Evolutionary conservation across 2,113 vertebrate species (phyloP).

Genomic region (Antennarius striatus): DNA sequence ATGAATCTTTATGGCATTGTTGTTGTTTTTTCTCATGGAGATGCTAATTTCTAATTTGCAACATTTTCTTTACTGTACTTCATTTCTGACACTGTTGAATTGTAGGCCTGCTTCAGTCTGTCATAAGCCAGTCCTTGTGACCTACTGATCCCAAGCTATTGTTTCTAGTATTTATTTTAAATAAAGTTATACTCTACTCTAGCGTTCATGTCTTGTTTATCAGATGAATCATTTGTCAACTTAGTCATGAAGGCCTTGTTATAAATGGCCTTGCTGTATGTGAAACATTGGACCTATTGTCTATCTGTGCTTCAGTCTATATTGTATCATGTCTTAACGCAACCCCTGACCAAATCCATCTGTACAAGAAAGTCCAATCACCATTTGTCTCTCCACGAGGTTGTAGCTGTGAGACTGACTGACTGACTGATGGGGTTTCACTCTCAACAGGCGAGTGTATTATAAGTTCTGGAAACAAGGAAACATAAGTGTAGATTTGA

Average conservation of each 20-base stretch:
- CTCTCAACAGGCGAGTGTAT: constrained; percentile 27
- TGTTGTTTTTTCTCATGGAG: not conserved
- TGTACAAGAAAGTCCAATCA: constrained; percentile 63
- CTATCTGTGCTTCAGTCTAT: constrained; percentile 44
- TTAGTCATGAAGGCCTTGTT: constrained; percentile 5
- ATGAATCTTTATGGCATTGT: not conserved
- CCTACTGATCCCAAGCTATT: constrained; percentile 15
- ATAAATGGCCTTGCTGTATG: constrained; percentile 42
- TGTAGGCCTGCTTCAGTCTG: not conserved
- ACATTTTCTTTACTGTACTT: constrained; percentile 6
- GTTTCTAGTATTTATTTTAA: constrained; percentile 1
- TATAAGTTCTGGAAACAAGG: constrained; percentile 24
- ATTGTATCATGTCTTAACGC: constrained; percentile 69
- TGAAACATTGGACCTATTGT: constrained; percentile 70
- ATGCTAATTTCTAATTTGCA: constrained; percentile 11
- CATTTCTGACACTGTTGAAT: not conserved
- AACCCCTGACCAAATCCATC: constrained; percentile 65
- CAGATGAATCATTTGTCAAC: constrained; percentile 57
- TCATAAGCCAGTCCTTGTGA: constrained; percentile 4
- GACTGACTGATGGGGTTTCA: constrained; percentile 36
- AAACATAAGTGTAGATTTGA: constrained; percentile 20
- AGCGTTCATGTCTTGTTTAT: constrained; percentile 40
- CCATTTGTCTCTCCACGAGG: constrained; percentile 55
- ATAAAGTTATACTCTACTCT: not conserved
- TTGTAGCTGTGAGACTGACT: constrained; percentile 23